Evolutionary conservation across 1,140 invertebrate genomes (phyloP).

Genomic region (Bombus balteatus): DNA sequence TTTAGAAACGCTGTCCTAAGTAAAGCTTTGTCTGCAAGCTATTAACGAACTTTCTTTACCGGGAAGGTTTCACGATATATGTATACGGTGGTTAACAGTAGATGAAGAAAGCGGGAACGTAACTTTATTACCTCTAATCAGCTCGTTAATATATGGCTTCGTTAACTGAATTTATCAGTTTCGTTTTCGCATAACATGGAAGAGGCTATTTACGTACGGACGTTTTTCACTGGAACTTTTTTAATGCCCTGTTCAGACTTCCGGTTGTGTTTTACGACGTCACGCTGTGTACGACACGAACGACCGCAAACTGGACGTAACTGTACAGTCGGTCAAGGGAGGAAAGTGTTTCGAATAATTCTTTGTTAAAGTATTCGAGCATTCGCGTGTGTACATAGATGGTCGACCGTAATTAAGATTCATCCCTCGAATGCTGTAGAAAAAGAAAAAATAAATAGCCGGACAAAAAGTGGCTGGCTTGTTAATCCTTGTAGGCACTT

Average conservation of each 20-base stretch:
- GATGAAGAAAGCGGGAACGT: neutral
- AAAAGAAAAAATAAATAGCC: conserved; percentile 44
- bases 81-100: neutral
- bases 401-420: conserved; percentile 54
- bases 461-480: conserved; percentile 66
- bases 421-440: conserved; percentile 9
- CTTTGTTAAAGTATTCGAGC: conserved; percentile 10
- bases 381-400: neutral
- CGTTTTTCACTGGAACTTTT: neutral
- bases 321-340: too few relatives aligned
- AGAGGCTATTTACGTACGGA: too few relatives aligned
- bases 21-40: neutral
- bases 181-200: too few relatives aligned
- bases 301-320: neutral
- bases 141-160: conserved; percentile 10
- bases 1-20: neutral
- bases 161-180: too few relatives aligned
- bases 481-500: conserved; percentile 72
- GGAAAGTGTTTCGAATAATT: neutral
- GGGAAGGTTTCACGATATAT: neutral
- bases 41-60: neutral
- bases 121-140: conserved; percentile 13
- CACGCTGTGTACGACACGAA: neutral
- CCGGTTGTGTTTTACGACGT: neutral
- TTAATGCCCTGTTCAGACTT: neutral